Evolutionary conservation across 2,113 vertebrate genomes (phyloP).

Genomic region (Puntigrus tetrazona): DNA sequence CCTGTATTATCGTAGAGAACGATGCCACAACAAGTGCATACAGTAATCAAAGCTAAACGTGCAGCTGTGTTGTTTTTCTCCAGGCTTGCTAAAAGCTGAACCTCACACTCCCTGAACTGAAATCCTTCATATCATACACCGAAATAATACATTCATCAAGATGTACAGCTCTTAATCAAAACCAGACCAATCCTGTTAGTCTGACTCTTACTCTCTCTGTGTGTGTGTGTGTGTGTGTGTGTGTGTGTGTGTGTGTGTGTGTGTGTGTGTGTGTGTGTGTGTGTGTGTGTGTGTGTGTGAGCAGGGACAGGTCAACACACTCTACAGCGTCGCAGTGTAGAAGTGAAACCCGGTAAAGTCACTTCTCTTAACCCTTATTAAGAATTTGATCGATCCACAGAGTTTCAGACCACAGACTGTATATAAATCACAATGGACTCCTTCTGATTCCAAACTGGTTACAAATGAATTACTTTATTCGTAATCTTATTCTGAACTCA

Average conservation of each 20-base stretch:
- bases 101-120: no score
- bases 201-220: no score
- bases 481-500: background rate
- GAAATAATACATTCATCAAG: background rate
- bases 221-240: background rate
- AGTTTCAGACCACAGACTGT: background rate
- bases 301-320: background rate
- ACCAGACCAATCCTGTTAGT: no score
- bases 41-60: no score
- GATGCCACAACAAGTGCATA: no score
- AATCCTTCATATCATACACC: no score
- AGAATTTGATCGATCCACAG: background rate
- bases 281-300: background rate
- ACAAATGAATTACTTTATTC: background rate
- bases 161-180: no score
- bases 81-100: no score
- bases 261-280: background rate
- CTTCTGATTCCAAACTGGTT: background rate
- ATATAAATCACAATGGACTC: background rate
- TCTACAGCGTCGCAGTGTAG: background rate
- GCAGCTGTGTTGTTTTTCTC: no score
- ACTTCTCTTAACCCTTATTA: slow-evolving; percentile 12
- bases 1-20: no score
- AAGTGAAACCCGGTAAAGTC: slow-evolving; percentile 27
- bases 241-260: background rate